Percentiles rank a stretch among this genome's conserved stretches.
These are phyloP conservation scores for Drosophila repleta DNA, from an alignment of 1,140 invertebrate species.

Conservation along the genomic window DNA sequence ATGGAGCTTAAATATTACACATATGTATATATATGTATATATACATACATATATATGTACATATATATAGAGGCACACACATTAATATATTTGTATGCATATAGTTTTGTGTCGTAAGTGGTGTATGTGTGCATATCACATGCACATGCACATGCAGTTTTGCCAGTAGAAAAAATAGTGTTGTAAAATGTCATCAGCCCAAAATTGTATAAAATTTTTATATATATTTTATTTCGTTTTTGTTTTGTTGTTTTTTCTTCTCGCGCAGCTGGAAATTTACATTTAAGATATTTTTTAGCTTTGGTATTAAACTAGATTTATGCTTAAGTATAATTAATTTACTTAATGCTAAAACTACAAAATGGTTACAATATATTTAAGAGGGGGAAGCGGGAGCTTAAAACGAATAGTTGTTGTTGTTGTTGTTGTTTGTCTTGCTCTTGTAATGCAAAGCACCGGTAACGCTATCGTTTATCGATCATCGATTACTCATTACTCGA, in stretches of 20 bases:
- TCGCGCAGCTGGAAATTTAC: conserved; percentile 42
- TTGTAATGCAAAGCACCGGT: conserved; percentile 19
- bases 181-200: conserved; percentile 22
- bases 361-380: conserved; percentile 59
- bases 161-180: conserved; percentile 27
- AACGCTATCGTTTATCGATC: neutral
- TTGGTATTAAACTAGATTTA: conserved; percentile 83
- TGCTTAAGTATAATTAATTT: conserved; percentile 79
- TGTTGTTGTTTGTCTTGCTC: conserved; percentile 12
- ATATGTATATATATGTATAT: conserved; percentile 45
- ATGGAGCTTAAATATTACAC: conserved; percentile 62
- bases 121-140: conserved; percentile 50
- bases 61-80: conserved; percentile 47
- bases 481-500: neutral
- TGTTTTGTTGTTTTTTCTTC: conserved; percentile 22
- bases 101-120: conserved; percentile 60
- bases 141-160: conserved; percentile 30
- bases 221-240: neutral
- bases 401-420: conserved; percentile 71
- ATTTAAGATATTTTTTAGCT: conserved; percentile 69
- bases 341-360: conserved; percentile 71
- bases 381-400: conserved; percentile 56
- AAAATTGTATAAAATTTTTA: neutral
- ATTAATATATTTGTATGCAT: conserved; percentile 55
- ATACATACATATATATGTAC: conserved; percentile 41